phyloP scores from a whole-genome alignment of 2,888 invertebrate genomes.

The Pomacea canaliculata region DNA sequence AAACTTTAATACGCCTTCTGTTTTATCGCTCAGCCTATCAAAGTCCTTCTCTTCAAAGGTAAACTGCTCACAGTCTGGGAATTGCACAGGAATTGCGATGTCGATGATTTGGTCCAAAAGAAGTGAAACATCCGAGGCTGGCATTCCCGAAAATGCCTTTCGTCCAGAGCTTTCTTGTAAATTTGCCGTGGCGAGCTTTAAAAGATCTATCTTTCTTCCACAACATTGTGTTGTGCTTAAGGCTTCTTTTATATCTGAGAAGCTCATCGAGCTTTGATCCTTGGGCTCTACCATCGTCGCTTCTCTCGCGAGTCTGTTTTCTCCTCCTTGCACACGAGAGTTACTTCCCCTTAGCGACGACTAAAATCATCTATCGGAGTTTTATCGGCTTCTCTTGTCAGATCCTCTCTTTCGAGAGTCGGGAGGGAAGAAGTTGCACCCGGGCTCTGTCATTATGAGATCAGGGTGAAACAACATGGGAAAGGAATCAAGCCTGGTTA shows the following conservation, averaged over 20 bases:
- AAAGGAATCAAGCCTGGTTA: too few relatives aligned
- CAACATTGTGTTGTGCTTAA: conserved; percentile 3
- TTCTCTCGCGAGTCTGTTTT: too few relatives aligned
- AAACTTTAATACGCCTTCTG: conserved; percentile 27
- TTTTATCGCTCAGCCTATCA: conserved; percentile 30
- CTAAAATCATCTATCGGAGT: too few relatives aligned
- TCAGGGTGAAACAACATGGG: too few relatives aligned
- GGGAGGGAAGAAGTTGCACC: too few relatives aligned
- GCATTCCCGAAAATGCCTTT: not conserved
- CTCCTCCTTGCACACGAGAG: too few relatives aligned
- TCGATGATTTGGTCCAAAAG: conserved; percentile 19
- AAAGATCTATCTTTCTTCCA: not conserved
- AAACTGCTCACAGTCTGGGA: conserved; percentile 38
- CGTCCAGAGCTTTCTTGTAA: not conserved
- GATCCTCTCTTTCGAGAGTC: too few relatives aligned
- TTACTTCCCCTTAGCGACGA: too few relatives aligned
- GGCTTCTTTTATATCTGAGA: conserved; percentile 2
- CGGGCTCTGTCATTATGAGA: too few relatives aligned
- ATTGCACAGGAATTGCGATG: conserved; percentile 29
- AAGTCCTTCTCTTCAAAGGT: conserved; percentile 44
- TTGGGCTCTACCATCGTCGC: too few relatives aligned
- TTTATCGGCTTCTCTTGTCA: too few relatives aligned
- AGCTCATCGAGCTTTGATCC: not conserved
- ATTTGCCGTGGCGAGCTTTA: not conserved
- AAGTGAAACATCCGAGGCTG: conserved; percentile 27